Evolutionary conservation across 2,888 invertebrate genomes (phyloP).

Genomic region (Cephus runcator): DNA sequence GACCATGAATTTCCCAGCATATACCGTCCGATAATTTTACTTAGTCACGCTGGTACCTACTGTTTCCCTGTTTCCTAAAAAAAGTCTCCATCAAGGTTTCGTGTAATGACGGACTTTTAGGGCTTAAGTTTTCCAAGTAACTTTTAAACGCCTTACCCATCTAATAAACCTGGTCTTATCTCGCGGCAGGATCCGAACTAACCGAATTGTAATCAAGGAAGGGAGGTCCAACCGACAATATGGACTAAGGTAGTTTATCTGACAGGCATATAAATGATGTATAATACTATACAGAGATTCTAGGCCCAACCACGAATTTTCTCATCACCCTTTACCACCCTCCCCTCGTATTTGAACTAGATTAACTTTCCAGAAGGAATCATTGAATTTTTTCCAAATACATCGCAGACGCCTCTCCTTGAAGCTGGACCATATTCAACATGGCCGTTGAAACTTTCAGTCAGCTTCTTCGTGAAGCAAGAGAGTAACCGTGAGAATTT

Average conservation of each 20-base stretch:
- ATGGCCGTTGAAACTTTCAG: neutral
- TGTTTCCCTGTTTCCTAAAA: neutral
- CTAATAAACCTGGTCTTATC: neutral
- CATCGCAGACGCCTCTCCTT: neutral
- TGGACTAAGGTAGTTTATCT: conserved; percentile 11
- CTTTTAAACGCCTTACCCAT: neutral
- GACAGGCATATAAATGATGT: conserved; percentile 24
- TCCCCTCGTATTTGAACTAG: neutral
- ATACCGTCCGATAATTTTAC: neutral
- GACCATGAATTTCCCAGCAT: neutral
- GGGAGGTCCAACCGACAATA: conserved; percentile 12
- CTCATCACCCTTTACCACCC: neutral
- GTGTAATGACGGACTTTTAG: conserved; percentile 8
- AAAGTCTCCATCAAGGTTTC: neutral
- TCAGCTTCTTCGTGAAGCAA: neutral
- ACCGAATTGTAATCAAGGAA: conserved; percentile 15
- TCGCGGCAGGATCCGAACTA: neutral
- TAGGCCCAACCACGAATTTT: conserved; percentile 10
- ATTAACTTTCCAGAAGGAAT: neutral
- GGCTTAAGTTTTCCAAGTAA: neutral
- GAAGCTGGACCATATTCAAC: neutral
- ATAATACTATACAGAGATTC: conserved; percentile 19
- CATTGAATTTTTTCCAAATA: neutral
- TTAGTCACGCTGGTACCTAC: neutral
- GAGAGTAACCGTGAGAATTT: neutral